phyloP scores from a whole-genome alignment of 2,888 invertebrate species.

The Notocelia uddmanniana region DNA sequence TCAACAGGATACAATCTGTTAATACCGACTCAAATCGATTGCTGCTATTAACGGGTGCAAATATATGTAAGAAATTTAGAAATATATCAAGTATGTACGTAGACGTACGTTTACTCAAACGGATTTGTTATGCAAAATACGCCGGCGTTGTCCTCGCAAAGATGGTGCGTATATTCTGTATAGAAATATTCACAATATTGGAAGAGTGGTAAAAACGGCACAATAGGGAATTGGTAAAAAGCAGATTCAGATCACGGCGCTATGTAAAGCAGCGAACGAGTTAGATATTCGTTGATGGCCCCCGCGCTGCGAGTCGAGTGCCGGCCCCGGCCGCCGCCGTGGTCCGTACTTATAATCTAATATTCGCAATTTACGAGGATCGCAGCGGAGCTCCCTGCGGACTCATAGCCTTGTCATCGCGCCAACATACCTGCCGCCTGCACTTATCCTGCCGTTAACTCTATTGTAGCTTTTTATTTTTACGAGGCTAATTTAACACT shows the following conservation, averaged over 20 bases:
- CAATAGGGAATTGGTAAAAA: slow-evolving; percentile 67
- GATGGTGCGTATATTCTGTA: slow-evolving; percentile 28
- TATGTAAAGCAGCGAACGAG: slow-evolving; percentile 74
- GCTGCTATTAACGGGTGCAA: background rate
- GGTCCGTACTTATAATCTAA: slow-evolving; percentile 85
- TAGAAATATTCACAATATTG: slow-evolving; percentile 48
- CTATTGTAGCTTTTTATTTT: slow-evolving; percentile 68
- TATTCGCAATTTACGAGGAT: slow-evolving; percentile 85
- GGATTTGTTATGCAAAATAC: slow-evolving; percentile 20
- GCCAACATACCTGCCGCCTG: slow-evolving; percentile 74
- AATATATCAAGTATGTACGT: background rate
- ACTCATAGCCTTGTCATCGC: slow-evolving; percentile 81
- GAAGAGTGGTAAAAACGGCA: slow-evolving; percentile 60
- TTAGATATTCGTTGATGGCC: slow-evolving; percentile 80
- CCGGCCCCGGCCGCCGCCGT: slow-evolving; percentile 59
- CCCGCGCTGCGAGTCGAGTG: slow-evolving; percentile 57
- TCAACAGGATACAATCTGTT: background rate
- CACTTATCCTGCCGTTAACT: slow-evolving; percentile 74
- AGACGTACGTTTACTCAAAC: slow-evolving; percentile 2
- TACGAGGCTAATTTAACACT: slow-evolving; percentile 59
- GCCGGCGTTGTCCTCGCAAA: slow-evolving; percentile 18
- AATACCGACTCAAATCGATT: background rate
- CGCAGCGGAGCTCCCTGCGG: slow-evolving; percentile 77
- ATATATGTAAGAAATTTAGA: background rate
- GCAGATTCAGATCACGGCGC: slow-evolving; percentile 80